These are phyloP conservation scores for Artibeus jamaicensis DNA, from an alignment of 2,797 vertebrate species.

Conservation along the genomic window DNA sequence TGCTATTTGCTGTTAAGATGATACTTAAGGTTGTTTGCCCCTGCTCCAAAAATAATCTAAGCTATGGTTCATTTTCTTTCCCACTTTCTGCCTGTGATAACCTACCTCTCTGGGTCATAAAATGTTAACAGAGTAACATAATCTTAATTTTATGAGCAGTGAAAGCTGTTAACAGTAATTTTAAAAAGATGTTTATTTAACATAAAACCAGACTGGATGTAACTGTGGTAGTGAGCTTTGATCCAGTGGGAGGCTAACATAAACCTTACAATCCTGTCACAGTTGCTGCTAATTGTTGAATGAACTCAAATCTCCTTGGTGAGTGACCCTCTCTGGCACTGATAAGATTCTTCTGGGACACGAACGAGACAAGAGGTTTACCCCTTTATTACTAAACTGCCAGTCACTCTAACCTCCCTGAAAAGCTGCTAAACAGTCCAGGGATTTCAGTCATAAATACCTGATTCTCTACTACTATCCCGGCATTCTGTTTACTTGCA, in stretches of 20 bases:
- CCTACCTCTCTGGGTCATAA: constrained; percentile 8
- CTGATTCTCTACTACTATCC: neutral
- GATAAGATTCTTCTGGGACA: neutral
- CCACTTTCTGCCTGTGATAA: constrained; percentile 8
- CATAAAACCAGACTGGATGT: constrained; percentile 22
- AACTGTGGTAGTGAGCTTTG: neutral
- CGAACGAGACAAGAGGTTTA: neutral
- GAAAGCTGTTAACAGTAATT: constrained; percentile 37
- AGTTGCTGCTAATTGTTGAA: neutral
- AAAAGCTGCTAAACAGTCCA: neutral
- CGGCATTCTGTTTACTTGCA: neutral
- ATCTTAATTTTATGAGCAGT: constrained; percentile 49
- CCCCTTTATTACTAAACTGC: neutral
- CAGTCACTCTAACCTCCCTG: neutral
- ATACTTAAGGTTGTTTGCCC: neutral
- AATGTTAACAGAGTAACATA: neutral
- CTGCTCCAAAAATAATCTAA: neutral
- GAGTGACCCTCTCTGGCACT: neutral
- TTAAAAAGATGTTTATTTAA: constrained; percentile 45
- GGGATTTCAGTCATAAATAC: neutral
- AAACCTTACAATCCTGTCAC: neutral
- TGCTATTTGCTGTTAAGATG: neutral
- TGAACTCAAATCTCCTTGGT: neutral
- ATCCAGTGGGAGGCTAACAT: neutral
- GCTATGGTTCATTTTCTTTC: neutral